Conservation (phyloP, 2,113 vertebrate species). For the Plecotus auritus region DNA sequence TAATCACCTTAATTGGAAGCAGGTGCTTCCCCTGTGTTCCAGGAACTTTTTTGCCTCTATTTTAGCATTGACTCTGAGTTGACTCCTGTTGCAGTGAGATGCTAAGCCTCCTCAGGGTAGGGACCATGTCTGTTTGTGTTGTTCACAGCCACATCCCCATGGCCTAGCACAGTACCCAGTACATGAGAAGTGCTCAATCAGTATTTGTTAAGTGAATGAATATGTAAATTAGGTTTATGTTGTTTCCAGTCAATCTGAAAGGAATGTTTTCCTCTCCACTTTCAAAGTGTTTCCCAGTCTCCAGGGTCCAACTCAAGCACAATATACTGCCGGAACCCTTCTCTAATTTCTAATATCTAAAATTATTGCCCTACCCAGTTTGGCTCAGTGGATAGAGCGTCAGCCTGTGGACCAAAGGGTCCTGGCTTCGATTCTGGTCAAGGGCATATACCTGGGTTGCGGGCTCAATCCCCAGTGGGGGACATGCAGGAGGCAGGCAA, state of each 20-base stretch:
- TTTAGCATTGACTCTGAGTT: rapidly evolving
- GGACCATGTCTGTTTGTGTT: background rate
- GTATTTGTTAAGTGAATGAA: background rate
- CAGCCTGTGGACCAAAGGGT: no score
- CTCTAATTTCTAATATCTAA: background rate
- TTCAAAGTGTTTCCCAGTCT: background rate
- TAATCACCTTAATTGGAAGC: background rate
- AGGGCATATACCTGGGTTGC: no score
- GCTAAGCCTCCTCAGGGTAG: no score
- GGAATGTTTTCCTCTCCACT: background rate
- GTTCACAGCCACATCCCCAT: background rate
- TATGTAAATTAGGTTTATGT: background rate
- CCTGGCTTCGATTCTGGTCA: no score
- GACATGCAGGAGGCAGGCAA: no score
- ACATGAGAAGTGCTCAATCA: background rate
- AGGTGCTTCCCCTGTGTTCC: background rate
- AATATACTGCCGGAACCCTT: background rate
- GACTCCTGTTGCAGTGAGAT: background rate
- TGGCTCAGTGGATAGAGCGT: no score
- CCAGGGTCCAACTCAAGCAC: background rate
- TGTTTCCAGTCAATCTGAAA: background rate
- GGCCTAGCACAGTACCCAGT: background rate
- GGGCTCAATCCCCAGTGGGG: no score
- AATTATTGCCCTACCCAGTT: background rate
- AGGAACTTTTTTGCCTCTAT: background rate